Percentiles rank a stretch among this genome's conserved stretches.
Evolutionary conservation across 2,888 invertebrate genomes (phyloP).

Genomic region (Pyrrhosoma nymphula): DNA sequence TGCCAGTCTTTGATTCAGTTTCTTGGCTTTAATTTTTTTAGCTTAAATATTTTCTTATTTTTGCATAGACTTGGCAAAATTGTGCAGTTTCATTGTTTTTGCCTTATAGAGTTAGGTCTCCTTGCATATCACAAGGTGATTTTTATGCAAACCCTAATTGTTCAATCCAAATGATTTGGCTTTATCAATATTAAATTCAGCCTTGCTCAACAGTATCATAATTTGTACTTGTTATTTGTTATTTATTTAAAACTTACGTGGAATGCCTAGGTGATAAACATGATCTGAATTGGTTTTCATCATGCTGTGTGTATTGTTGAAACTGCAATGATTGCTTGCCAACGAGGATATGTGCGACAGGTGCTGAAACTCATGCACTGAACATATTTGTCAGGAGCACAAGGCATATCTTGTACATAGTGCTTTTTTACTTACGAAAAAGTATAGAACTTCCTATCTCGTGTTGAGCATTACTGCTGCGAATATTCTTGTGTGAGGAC

Average conservation of each 20-base stretch:
- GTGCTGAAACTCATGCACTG: neutral
- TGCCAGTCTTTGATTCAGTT: neutral
- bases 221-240: conserved; percentile 50
- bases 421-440: neutral
- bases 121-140: neutral
- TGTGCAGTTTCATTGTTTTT: conserved; percentile 32
- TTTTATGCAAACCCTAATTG: conserved; percentile 2
- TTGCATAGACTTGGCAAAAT: neutral
- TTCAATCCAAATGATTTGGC: neutral
- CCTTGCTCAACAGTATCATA: conserved; percentile 23
- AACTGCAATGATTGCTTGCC: neutral
- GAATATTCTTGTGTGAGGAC: neutral
- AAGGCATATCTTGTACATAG: neutral
- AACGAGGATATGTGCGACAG: neutral
- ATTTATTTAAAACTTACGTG: neutral
- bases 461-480: neutral
- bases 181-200: neutral
- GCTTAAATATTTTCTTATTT: neutral
- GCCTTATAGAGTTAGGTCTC: neutral
- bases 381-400: neutral
- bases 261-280: neutral
- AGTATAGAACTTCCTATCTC: neutral
- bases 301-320: neutral
- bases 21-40: neutral
- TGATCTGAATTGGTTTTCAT: neutral